These are phyloP conservation scores for Hydriomena furcata DNA, from an alignment of 2,888 invertebrate genomes.

Conservation along the genomic window DNA sequence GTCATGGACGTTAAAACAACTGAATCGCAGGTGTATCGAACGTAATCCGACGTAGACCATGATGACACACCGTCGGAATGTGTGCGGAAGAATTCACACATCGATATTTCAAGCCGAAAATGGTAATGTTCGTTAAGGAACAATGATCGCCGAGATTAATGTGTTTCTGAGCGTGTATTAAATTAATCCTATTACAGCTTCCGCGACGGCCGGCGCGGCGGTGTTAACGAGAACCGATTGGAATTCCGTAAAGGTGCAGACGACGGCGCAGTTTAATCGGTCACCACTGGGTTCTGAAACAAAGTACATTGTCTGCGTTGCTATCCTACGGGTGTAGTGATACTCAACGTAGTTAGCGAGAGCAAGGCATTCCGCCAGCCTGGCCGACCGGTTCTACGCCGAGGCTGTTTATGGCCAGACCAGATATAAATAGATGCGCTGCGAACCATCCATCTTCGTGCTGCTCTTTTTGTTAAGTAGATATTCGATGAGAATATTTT, in stretches of 20 bases:
- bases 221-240: constrained; percentile 43
- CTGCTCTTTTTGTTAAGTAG: constrained; percentile 57
- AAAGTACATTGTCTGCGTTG: constrained; percentile 68
- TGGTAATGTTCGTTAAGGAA: constrained; percentile 28
- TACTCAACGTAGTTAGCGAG: constrained; percentile 64
- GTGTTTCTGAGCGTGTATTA: constrained; percentile 38
- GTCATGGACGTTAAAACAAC: constrained; percentile 16
- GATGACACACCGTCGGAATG: constrained; percentile 32
- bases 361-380: constrained; percentile 72
- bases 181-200: constrained; percentile 43
- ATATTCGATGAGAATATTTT: constrained; percentile 35
- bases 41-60: constrained; percentile 26
- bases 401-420: constrained; percentile 75
- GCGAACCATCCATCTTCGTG: constrained; percentile 73
- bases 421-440: constrained; percentile 79
- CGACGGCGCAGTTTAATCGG: constrained; percentile 30
- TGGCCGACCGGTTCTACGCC: constrained; percentile 72
- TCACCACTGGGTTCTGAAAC: constrained; percentile 46
- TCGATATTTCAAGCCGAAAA: constrained; percentile 30
- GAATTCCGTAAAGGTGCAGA: constrained; percentile 32
- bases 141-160: constrained; percentile 34
- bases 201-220: constrained; percentile 40
- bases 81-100: constrained; percentile 31
- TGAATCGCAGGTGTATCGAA: constrained; percentile 25
- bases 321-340: constrained; percentile 56